Evolutionary conservation across 92 coral and sea anemone genomes (phyloP), one percentile per base, ranked within the genome.

Genomic region (Bergia sp.): DNA sequence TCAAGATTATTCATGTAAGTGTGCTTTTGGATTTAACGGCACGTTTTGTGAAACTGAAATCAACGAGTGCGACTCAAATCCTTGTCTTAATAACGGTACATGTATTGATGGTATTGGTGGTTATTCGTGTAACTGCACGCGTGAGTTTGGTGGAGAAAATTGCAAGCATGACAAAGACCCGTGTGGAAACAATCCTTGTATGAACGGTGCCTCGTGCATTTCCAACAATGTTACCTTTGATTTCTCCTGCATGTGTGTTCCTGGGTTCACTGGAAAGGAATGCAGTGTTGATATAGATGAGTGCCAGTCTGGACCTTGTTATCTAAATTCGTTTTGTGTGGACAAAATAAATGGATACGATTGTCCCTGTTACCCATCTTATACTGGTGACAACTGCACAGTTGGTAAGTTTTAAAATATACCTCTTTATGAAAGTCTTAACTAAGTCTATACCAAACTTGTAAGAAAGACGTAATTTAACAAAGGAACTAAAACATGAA

Each of bases 281-380:
- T 82, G 87, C 57, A 38, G 41, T 23, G 38, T n/a, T 2, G 42
- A 82, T 39, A 40, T 65, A 16, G 43, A 82, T 50, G 87, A 82
- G 8, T 82, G 87, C 58, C n/a, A 18, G 40, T 82, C 87, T 20
- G 53, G 2, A 10, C 87, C 87, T 1, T 82, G 87, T 66, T 21
- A 23, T 10, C 21, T 66, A 47, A 82, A 82, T 74, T 61, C 87
- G 8, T 74, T 65, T 7, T 82, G 87, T 37, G 20, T 82, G 11
- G 87, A 82, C 16, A 44, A 65, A 50, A 49, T 66, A 36, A 66
- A 82, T 39, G 55, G 76, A n/a, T 82, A 82, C 87, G 50, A 66
- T 3, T 82, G 87, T 40, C 47, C 18, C 10, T 82, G 87, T 29
- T 49, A 82, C 53, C 87, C 87, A 64, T 82, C 87, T 3, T 39